Evolutionary conservation across 1,140 invertebrate genomes (phyloP).

Genomic region (Pemphigus obesinymphae): DNA sequence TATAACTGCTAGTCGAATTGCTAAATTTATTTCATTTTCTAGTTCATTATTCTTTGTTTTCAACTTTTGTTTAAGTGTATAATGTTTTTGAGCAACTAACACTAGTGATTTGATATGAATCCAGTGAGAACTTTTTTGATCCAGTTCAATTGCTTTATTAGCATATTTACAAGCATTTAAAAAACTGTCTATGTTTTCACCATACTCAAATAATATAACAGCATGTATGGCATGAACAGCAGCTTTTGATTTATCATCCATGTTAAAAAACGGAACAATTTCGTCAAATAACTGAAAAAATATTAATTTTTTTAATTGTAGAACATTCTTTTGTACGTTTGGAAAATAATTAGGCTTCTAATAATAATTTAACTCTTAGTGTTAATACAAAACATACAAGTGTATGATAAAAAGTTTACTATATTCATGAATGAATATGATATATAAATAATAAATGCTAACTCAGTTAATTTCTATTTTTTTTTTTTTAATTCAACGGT

Average conservation of each 20-base stretch:
- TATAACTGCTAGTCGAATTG: neutral
- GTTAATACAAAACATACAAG: no score
- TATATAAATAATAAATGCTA: no score
- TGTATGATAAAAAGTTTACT: no score
- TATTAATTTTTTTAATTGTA: no score
- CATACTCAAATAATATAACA: slow-evolving; percentile 24
- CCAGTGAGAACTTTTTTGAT: slow-evolving; percentile 9
- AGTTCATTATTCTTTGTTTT: neutral
- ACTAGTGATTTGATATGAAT: neutral
- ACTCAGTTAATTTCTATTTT: no score
- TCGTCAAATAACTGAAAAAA: slow-evolving; percentile 18
- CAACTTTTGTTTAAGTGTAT: neutral
- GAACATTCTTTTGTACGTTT: neutral
- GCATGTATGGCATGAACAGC: neutral
- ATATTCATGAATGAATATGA: neutral
- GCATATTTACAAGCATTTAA: slow-evolving; percentile 6
- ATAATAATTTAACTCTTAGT: neutral
- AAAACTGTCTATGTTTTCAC: neutral
- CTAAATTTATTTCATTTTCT: neutral
- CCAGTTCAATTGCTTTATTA: neutral
- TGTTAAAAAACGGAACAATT: slow-evolving; percentile 15
- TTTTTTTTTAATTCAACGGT: no score
- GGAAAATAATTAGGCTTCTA: neutral
- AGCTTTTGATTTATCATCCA: slow-evolving; percentile 25
- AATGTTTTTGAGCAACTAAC: neutral